Base-by-base conservation (phyloP, 2,113 vertebrate genomes). In the Tympanuchus pallidicinctus region DNA sequence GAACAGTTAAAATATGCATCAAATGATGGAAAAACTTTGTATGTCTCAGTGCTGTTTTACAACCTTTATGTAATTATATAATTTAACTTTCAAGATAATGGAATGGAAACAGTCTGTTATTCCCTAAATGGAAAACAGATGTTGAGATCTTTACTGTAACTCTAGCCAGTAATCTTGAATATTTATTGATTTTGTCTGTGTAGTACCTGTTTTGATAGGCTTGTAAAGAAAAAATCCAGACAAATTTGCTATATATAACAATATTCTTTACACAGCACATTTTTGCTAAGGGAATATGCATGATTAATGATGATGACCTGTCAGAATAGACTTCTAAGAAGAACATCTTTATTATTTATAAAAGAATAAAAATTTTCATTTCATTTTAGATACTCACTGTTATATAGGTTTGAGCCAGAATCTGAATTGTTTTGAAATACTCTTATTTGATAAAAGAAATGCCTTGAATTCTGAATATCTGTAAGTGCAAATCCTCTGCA, bases 151-250 rank as follows among this genome's bases (percentile, higher is more conserved):
- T 93, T 94, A 60, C 47, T 88, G 86, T 76, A 91, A 80, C 66
- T 92, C 80, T 96, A 75, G 86, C 79, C 94, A 54, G 30, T 92
- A 84, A 91, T 81, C 61, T 94, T 86, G 75, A 82, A 82, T 96
- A 95, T 90, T 96, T 94, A 93, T 97, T 94, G 92, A 82, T 92
- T 94, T 95, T 92, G 85, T 96, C 85, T 90, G 15, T 93, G 93
- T 96, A 93, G 72, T 86, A 78, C 0, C 42, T 93, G 48, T 83
- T 97, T 92, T 90, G 82, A 93, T 95, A 96, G 85, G 76, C 66
- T 92, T 93, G 80, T 93, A 93, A 94, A 95, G 88, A 92, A 94
- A 88, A 94, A 88, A 57, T 69, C 82, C 72, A 81, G 87, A 71
- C 52, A 43, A 57, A 92, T 92, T 86, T 88, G 65, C 85, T 94